A percentile compares a stretch with the other conserved stretches of the same genome.
Conservation (phyloP, 2,797 vertebrate genomes). For the Sebastes vulpes region DNA sequence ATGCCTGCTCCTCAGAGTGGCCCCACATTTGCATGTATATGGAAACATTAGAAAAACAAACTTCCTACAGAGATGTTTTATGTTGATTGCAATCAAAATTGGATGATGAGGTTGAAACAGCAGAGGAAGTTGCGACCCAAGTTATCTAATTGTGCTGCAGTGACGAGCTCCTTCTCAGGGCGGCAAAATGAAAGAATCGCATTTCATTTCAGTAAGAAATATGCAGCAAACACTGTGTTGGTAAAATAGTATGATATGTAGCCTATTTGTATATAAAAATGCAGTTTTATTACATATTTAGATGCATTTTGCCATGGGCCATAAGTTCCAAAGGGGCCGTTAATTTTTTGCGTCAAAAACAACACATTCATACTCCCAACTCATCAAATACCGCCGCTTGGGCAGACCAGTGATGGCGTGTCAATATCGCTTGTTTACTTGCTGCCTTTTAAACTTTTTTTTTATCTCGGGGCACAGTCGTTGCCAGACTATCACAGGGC, state of each 20-base stretch:
- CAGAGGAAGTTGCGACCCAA: slow-evolving; percentile 2
- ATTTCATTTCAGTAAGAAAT: slow-evolving; percentile 12
- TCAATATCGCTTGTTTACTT: no score
- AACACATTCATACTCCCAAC: no score
- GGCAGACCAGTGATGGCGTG: no score
- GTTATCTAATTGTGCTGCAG: slow-evolving; percentile 19
- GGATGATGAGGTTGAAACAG: slow-evolving; percentile 30
- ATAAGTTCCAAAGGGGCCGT: background rate
- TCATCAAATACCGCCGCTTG: no score
- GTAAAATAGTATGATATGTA: background rate
- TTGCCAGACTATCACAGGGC: no score
- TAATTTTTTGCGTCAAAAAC: no score
- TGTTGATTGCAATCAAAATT: slow-evolving; percentile 63
- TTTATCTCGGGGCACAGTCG: no score
- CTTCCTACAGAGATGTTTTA: slow-evolving; percentile 23
- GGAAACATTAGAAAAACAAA: slow-evolving; percentile 26
- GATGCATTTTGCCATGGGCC: background rate
- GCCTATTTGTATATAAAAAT: background rate
- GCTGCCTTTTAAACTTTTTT: no score
- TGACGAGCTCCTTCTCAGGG: background rate
- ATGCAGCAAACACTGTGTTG: background rate
- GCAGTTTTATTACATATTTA: background rate
- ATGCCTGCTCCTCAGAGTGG: background rate
- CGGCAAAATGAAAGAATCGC: background rate
- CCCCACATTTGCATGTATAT: slow-evolving; percentile 18